These are phyloP conservation scores for Schizaphis graminum DNA, from an alignment of 2,888 invertebrate genomes.

Conservation along the genomic window DNA sequence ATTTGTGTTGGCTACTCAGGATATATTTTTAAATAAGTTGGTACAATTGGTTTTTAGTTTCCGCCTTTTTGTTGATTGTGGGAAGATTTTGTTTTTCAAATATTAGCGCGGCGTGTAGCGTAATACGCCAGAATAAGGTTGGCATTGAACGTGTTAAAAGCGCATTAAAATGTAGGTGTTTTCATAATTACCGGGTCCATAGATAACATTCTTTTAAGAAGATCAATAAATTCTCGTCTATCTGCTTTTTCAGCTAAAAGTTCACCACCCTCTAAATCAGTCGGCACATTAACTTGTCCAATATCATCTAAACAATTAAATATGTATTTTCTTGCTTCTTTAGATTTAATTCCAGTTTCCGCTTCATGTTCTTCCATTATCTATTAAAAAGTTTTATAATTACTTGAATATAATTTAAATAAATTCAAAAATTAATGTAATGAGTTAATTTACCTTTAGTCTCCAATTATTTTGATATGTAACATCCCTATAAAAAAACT, in stretches of 20 bases:
- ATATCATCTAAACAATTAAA: conserved; percentile 99
- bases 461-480: conserved; percentile 76
- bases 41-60: too few relatives aligned
- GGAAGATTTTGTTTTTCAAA: too few relatives aligned
- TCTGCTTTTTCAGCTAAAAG: conserved; percentile 97
- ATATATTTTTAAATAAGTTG: too few relatives aligned
- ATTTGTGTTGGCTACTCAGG: too few relatives aligned
- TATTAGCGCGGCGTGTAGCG: too few relatives aligned
- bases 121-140: too few relatives aligned
- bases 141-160: too few relatives aligned
- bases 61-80: too few relatives aligned
- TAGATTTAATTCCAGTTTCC: conserved; percentile 97
- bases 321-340: conserved; percentile 99
- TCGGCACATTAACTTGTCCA: conserved; percentile 94
- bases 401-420: not conserved
- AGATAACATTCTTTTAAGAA: conserved; percentile 97
- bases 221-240: conserved; percentile 96
- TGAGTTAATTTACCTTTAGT: conserved; percentile 72
- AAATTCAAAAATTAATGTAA: conserved; percentile 3
- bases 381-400: conserved; percentile 71
- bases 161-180: conserved; percentile 25
- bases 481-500: conserved; percentile 97
- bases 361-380: conserved; percentile 98
- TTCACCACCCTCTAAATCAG: conserved; percentile 97
- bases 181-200: conserved; percentile 88